Percentiles rank a stretch among this genome's conserved stretches.
phyloP scores from a whole-genome alignment of 2,888 invertebrate genomes.

The Eupithecia subfuscata region DNA sequence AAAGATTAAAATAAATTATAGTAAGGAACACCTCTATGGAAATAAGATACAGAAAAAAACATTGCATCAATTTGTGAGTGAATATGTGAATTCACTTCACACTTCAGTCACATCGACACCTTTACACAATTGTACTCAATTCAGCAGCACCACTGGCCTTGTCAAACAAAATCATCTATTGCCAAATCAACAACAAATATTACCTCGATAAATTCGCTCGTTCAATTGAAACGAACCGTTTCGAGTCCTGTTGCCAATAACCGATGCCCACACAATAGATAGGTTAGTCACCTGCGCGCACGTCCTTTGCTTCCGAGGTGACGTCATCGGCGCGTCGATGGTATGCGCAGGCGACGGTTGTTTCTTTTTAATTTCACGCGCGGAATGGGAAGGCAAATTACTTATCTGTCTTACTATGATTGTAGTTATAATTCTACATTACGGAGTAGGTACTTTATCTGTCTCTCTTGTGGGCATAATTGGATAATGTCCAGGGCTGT shows the following conservation, averaged over 20 bases:
- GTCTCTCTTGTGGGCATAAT: no score
- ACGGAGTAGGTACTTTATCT: no score
- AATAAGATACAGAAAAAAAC: no score
- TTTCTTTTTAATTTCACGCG: slow-evolving; percentile 1
- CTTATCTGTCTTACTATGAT: not conserved
- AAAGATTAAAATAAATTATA: no score
- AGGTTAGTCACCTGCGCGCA: slow-evolving; percentile 52
- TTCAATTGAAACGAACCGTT: slow-evolving; percentile 18
- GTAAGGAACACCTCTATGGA: no score
- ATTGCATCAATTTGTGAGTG: no score
- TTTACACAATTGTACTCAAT: not conserved
- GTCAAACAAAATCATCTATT: slow-evolving; percentile 5
- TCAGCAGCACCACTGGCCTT: not conserved
- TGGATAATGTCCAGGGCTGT: no score
- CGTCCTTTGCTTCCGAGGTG: slow-evolving; percentile 76
- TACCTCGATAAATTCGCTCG: slow-evolving; percentile 20
- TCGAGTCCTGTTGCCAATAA: slow-evolving; percentile 33
- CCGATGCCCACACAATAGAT: slow-evolving; percentile 42
- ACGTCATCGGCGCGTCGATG: slow-evolving; percentile 57
- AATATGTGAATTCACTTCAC: not conserved
- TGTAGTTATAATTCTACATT: no score
- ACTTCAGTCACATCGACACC: not conserved
- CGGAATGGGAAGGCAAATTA: not conserved
- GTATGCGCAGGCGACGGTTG: slow-evolving; percentile 6
- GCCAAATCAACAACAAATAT: slow-evolving; percentile 6